These are phyloP conservation scores for Emydoidea blandingii DNA, from an alignment of 2,797 vertebrate species.

Conservation along the genomic window DNA sequence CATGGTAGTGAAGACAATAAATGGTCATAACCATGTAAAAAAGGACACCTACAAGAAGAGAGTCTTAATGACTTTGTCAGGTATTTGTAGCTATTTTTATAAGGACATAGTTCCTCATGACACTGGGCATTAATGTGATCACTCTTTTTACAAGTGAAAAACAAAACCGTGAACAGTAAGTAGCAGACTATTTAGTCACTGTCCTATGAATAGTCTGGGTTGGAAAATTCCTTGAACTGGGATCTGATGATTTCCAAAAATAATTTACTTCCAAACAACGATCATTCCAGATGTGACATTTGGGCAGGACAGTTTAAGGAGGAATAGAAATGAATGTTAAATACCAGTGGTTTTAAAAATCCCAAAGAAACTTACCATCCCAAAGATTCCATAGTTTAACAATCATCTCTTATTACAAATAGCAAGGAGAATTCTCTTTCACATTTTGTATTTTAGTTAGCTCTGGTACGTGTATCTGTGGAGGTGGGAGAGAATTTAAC, in stretches of 20 bases:
- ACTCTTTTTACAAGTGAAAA: constrained; percentile 69
- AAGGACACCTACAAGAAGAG: constrained; percentile 10
- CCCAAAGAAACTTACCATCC: constrained; percentile 38
- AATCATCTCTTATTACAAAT: not conserved
- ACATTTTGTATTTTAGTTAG: not conserved
- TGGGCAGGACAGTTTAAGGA: constrained; percentile 67
- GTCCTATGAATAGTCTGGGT: constrained; percentile 66
- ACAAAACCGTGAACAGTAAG: constrained; percentile 60
- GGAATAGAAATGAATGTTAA: constrained; percentile 66
- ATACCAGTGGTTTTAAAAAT: constrained; percentile 60
- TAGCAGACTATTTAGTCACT: constrained; percentile 64
- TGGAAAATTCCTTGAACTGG: constrained; percentile 76
- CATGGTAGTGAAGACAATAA: constrained; percentile 54
- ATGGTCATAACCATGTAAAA: not conserved
- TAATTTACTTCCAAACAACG: constrained; percentile 75
- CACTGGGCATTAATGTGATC: constrained; percentile 30
- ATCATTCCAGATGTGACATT: constrained; percentile 80
- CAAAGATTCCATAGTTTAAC: constrained; percentile 12
- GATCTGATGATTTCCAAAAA: constrained; percentile 76
- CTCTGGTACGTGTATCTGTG: constrained; percentile 5
- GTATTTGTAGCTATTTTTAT: constrained; percentile 65
- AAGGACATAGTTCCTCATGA: constrained; percentile 59
- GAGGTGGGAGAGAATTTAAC: not conserved
- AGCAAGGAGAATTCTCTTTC: constrained; percentile 13
- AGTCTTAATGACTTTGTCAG: constrained; percentile 46